Conservation (phyloP, 2,113 vertebrate genomes). For the Heteronetta atricapilla region DNA sequence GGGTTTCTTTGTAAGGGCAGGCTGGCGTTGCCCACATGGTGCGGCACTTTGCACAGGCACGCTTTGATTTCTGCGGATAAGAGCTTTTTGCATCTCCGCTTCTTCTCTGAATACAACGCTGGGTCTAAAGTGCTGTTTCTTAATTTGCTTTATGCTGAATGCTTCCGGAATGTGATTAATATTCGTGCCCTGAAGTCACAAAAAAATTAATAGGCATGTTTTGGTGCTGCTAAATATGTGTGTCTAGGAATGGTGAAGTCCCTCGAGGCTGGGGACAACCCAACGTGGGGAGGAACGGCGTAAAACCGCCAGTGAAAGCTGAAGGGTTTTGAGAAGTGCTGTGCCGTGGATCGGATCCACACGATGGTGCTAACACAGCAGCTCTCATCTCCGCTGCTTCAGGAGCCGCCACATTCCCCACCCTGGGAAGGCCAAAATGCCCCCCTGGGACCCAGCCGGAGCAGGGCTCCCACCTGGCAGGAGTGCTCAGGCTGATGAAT, state of each 20-base stretch:
- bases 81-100: background rate
- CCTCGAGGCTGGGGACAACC: background rate
- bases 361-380: background rate
- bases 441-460: background rate
- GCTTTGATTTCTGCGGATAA: background rate
- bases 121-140: background rate
- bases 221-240: background rate
- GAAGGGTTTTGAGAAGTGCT: background rate
- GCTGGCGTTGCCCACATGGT: background rate
- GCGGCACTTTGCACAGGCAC: background rate
- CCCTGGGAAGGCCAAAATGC: background rate
- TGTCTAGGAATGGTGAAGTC: background rate
- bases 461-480: background rate
- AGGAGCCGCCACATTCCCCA: background rate
- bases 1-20: slow-evolving; percentile 10
- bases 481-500: background rate
- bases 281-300: background rate
- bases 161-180: slow-evolving; percentile 1
- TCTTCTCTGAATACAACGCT: fast-evolving
- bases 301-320: background rate
- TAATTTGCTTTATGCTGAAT: background rate
- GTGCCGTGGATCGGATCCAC: background rate
- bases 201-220: background rate
- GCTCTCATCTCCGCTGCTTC: background rate
- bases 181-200: background rate